Evolutionary conservation across 2,797 vertebrate species (phyloP).

Genomic region (Muscicapa striata): DNA sequence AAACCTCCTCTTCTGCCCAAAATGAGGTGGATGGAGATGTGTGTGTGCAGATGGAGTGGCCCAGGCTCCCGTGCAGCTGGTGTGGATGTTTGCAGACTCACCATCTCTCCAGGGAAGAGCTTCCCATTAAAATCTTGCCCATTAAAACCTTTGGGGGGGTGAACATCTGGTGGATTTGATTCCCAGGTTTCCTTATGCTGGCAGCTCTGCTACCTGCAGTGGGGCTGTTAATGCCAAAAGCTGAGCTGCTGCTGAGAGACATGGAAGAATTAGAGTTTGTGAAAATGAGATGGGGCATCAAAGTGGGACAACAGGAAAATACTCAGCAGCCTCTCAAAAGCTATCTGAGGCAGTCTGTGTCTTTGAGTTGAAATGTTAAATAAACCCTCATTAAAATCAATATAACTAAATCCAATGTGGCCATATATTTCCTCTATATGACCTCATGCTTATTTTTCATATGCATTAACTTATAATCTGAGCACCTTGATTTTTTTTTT

Average conservation of each 20-base stretch:
- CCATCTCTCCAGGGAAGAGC: background rate
- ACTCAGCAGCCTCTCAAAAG: background rate
- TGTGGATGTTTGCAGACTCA: background rate
- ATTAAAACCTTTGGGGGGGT: background rate
- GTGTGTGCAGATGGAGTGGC: rapidly evolving
- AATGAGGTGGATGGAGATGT: background rate
- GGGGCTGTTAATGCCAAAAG: background rate
- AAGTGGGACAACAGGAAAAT: background rate
- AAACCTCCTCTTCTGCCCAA: background rate
- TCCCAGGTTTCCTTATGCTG: background rate
- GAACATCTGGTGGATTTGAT: background rate
- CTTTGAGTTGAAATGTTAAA: background rate
- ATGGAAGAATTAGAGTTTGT: background rate
- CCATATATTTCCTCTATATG: background rate
- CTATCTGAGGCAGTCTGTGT: background rate
- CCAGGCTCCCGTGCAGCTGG: rapidly evolving
- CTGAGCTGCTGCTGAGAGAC: background rate
- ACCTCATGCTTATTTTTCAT: background rate
- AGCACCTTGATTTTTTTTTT: background rate
- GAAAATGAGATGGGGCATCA: background rate
- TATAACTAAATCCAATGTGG: background rate
- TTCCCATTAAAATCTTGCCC: background rate
- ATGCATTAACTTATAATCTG: background rate
- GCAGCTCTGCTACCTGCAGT: background rate
- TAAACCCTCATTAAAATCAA: background rate